phyloP scores from a whole-genome alignment of 2,113 vertebrate genomes.

The Genyomyrus donnyi region DNA sequence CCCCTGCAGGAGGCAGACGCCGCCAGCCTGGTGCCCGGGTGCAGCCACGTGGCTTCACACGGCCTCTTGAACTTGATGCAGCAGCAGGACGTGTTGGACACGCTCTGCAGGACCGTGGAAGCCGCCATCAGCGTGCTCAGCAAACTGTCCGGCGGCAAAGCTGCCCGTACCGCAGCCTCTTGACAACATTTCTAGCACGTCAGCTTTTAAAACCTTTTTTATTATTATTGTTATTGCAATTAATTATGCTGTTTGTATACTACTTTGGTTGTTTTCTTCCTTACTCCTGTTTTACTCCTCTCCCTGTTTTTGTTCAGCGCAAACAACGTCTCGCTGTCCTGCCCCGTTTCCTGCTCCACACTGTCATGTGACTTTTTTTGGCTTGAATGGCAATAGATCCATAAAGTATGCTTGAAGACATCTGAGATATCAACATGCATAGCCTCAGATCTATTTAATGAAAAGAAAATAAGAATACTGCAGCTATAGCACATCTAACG shows the following conservation, averaged over 20 bases:
- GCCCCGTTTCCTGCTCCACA: constrained; percentile 64
- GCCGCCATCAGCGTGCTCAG: constrained; percentile 85
- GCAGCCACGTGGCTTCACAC: constrained; percentile 69
- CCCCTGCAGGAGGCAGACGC: constrained; percentile 67
- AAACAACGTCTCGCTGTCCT: constrained; percentile 49
- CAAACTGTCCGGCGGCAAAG: constrained; percentile 76
- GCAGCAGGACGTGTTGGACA: constrained; percentile 88
- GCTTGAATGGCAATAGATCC: constrained; percentile 78
- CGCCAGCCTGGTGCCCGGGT: constrained; percentile 53
- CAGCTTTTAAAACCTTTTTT: constrained; percentile 29
- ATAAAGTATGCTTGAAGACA: constrained; percentile 55
- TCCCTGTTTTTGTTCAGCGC: background rate
- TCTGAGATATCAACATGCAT: constrained; percentile 62
- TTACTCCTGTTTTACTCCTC: background rate
- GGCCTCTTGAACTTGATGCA: constrained; percentile 68
- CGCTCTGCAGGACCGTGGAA: constrained; percentile 92
- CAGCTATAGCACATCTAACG: constrained; percentile 76
- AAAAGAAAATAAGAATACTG: constrained; percentile 49
- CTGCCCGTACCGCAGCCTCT: constrained; percentile 78
- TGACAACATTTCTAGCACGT: constrained; percentile 82
- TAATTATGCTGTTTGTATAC: constrained; percentile 33
- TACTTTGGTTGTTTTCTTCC: constrained; percentile 42
- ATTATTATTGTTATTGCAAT: constrained; percentile 13
- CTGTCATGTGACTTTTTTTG: constrained; percentile 71
- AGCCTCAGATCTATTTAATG: constrained; percentile 46